Evolutionary conservation across 2,797 vertebrate species (phyloP), one percentile per base, ranked within the genome.

Genomic region (Craterocephalus amniculus): DNA sequence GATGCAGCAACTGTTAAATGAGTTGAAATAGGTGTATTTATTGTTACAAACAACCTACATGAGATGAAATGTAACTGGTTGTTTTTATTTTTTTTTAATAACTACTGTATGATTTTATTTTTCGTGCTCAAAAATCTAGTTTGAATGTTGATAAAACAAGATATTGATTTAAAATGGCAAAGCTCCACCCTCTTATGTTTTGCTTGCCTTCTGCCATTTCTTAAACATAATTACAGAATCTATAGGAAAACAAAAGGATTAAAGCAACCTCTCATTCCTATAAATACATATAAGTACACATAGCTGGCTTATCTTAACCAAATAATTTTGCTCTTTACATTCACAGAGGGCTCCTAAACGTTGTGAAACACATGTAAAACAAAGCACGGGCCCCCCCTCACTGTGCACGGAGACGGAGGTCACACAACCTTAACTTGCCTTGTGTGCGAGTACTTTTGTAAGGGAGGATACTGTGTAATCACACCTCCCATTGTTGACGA

Each of bases 351-450:
- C 9, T 72, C 9, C 27, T 7, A 57, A 26, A 51, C 79, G 45
- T 62, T 65, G 6, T 74, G 36, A 24, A 54, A 34, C 38, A 43
- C 76, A 67, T 77, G 57, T 78, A 56, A 71, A 60, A 74, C 72
- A 43, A 13, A 58, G 24, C 36, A 38, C 32, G 51, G 51, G 35
- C 63, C 12, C 34, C 38, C n/a, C 8, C 52, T 54, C 13, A 32
- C 14, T 72, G 54, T 22, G 49, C 31, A 64, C 29, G 29, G 29
- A 45, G 4, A 11, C 22, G 20, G 24, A 71, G 20, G 71, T 78
- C 70, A 63, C 29, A 54, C 72, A 80, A 80, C 38, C 36, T 58
- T 51, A 65, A 43, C 48, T 64, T 49, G 54, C 67, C 58, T 32
- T 32, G 32, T 67, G 13, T 7, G 9, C 35, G 40, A 72, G 27